These are phyloP conservation scores for Synanthedon vespiformis DNA, from an alignment of 2,888 invertebrate species.

Conservation along the genomic window DNA sequence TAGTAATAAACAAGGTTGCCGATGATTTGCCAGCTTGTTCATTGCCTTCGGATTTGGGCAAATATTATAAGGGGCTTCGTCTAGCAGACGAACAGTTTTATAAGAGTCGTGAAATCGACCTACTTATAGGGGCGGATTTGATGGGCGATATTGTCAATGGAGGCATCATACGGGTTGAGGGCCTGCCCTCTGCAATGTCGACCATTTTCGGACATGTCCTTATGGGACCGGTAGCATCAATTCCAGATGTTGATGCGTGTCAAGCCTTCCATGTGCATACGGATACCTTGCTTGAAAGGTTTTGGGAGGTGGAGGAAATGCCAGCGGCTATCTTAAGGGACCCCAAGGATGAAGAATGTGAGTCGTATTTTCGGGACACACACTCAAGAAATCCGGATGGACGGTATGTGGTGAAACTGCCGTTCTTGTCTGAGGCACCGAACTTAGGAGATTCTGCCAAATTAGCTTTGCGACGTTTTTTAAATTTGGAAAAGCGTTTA, in stretches of 20 bases:
- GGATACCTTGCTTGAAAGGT: neutral
- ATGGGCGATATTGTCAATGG: neutral
- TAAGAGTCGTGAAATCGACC: neutral
- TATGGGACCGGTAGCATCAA: neutral
- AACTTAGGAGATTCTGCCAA: neutral
- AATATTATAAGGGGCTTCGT: neutral
- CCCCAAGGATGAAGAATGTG: neutral
- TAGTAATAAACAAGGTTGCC: too few relatives aligned
- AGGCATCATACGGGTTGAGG: neutral
- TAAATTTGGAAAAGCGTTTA: neutral
- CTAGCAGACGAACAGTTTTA: neutral
- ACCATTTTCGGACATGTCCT: neutral
- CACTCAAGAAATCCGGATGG: neutral
- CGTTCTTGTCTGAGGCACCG: neutral
- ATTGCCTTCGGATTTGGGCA: too few relatives aligned
- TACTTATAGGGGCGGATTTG: neutral
- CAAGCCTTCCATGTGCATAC: neutral
- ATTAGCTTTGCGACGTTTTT: neutral
- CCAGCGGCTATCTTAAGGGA: neutral
- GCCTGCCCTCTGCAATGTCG: neutral
- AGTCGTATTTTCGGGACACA: neutral
- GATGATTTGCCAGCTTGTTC: too few relatives aligned
- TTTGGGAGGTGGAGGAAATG: neutral
- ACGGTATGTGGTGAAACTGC: neutral
- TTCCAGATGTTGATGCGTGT: neutral